Conservation (phyloP, 1,140 invertebrate species). For the Solenopsis fugax region DNA sequence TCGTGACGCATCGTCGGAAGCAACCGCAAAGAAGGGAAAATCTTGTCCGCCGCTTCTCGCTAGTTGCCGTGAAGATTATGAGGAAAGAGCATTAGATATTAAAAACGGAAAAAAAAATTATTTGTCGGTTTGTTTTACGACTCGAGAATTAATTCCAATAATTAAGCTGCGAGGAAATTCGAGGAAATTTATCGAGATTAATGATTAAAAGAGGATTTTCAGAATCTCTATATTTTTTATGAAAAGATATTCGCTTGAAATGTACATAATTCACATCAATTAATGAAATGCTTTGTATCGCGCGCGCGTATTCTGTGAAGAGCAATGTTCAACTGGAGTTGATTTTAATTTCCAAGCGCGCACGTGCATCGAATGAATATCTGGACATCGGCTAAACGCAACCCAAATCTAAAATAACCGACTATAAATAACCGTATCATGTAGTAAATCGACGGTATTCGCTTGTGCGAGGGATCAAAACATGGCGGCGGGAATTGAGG, state of each 20-base stretch:
- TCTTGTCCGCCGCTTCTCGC: not conserved
- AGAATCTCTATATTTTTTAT: not conserved
- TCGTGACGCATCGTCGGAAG: slow-evolving; percentile 38
- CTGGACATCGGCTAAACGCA: slow-evolving; percentile 45
- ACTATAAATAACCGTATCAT: slow-evolving; percentile 47
- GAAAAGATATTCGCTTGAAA: no score
- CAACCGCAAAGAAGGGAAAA: not conserved
- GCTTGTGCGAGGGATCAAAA: slow-evolving; percentile 37
- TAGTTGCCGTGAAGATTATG: not conserved
- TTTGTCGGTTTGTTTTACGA: not conserved
- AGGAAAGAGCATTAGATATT: not conserved
- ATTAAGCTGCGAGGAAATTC: not conserved
- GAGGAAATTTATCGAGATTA: not conserved
- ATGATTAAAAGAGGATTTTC: not conserved
- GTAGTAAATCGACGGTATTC: slow-evolving; percentile 29
- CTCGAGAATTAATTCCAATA: slow-evolving; percentile 31
- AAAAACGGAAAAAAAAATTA: not conserved
- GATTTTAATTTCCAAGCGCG: slow-evolving; percentile 45
- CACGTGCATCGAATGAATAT: slow-evolving; percentile 45
- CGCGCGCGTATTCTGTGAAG: not conserved
- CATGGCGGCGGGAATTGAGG: not conserved
- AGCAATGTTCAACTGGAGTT: slow-evolving; percentile 2
- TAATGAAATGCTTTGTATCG: not conserved
- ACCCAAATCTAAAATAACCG: slow-evolving; percentile 58
- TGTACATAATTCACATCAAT: not conserved